These are phyloP conservation scores for Campoplex nolae DNA, from an alignment of 2,888 invertebrate genomes.

Conservation along the genomic window DNA sequence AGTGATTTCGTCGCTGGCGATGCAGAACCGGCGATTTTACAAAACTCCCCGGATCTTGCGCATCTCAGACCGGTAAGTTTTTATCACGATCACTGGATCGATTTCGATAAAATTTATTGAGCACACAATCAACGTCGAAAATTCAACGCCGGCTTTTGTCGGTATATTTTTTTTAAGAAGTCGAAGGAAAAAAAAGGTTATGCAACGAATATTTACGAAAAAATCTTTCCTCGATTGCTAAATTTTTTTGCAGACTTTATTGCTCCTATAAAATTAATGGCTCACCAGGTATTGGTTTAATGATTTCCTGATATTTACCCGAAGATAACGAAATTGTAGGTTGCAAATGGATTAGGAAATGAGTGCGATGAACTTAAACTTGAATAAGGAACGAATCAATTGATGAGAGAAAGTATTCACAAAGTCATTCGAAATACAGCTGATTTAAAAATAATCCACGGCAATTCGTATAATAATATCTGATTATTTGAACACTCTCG, in stretches of 20 bases:
- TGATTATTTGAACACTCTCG: background rate
- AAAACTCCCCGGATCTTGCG: slow-evolving; percentile 69
- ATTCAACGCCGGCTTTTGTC: background rate
- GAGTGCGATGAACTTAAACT: slow-evolving; percentile 21
- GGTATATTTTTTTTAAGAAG: too few species aligned
- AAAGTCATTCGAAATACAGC: background rate
- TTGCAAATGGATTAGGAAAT: background rate
- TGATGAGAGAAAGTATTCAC: slow-evolving; percentile 24
- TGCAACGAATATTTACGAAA: too few species aligned
- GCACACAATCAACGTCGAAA: background rate
- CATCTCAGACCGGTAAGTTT: slow-evolving; percentile 76
- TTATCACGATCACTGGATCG: background rate
- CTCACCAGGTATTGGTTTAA: background rate
- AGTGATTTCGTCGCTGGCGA: slow-evolving; percentile 73
- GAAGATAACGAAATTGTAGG: background rate
- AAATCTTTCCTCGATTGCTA: too few species aligned
- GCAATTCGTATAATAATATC: slow-evolving; percentile 24
- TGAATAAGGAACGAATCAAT: background rate
- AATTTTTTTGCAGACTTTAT: background rate
- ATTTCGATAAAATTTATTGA: background rate
- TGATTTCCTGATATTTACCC: background rate
- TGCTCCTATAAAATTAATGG: background rate
- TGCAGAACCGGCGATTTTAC: slow-evolving; percentile 76
- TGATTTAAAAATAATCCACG: slow-evolving; percentile 16
- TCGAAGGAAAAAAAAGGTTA: too few species aligned